phyloP scores from a whole-genome alignment of 2,888 invertebrate species.

The Sinhomidia bicolor region DNA sequence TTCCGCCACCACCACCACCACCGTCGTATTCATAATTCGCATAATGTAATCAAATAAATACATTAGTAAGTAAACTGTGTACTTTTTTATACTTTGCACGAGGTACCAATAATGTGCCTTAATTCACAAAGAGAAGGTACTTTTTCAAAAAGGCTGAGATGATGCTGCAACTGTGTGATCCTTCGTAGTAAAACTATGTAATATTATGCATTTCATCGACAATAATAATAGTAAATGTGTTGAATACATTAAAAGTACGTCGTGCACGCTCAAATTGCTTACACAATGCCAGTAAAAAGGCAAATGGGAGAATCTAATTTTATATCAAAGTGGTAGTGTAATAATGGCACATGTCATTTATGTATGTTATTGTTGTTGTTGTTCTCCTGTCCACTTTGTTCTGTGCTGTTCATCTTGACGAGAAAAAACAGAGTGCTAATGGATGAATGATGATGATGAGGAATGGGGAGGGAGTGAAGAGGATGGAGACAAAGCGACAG shows the following conservation, averaged over 20 bases:
- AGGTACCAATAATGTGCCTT: not conserved
- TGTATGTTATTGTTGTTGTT: not conserved
- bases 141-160: not conserved
- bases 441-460: constrained; percentile 27
- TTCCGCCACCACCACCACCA: constrained; percentile 38
- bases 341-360: constrained; percentile 45
- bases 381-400: not conserved
- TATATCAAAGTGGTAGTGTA: constrained; percentile 8
- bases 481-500: constrained; percentile 36
- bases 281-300: constrained; percentile 16
- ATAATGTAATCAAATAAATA: constrained; percentile 29
- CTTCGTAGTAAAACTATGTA: not conserved
- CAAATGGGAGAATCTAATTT: constrained; percentile 39
- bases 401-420: not conserved
- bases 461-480: not conserved
- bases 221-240: no score
- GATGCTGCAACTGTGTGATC: not conserved
- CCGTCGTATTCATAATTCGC: not conserved
- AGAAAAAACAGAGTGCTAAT: constrained; percentile 21
- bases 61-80: not conserved
- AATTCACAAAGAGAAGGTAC: constrained; percentile 19
- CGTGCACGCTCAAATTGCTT: not conserved
- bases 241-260: constrained; percentile 11
- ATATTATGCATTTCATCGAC: not conserved
- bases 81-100: not conserved